phyloP scores from a whole-genome alignment of 1,140 invertebrate genomes.

The Melitaea cinxia region DNA sequence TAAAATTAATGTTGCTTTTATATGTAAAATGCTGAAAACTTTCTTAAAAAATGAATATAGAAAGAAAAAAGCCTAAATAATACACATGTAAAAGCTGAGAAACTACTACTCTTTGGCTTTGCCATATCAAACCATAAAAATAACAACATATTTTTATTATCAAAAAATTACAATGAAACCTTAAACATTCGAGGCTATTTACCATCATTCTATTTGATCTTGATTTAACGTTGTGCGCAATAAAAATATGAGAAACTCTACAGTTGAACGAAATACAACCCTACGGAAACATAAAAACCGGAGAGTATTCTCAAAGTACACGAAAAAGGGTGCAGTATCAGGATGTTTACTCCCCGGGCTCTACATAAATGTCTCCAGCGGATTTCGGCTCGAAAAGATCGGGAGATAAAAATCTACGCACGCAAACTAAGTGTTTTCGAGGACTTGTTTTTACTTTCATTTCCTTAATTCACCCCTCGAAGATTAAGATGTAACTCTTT shows the following conservation, averaged over 20 bases:
- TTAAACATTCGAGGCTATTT: conserved; percentile 15
- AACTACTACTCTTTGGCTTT: too few species aligned
- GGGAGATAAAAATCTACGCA: conserved; percentile 18
- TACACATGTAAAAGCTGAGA: too few species aligned
- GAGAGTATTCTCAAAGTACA: conserved; percentile 37
- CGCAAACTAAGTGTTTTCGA: conserved; percentile 11
- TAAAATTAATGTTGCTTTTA: too few species aligned
- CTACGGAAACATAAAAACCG: conserved; percentile 65
- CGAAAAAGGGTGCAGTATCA: conserved; percentile 39
- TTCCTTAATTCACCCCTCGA: conserved; percentile 11
- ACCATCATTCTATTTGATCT: conserved; percentile 18
- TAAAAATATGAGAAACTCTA: conserved; percentile 67
- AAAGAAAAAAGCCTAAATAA: too few species aligned
- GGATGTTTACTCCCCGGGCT: conserved; percentile 56
- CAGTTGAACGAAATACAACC: conserved; percentile 58
- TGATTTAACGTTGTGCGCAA: conserved; percentile 51
- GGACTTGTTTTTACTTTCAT: conserved; percentile 7
- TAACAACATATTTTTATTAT: not conserved
- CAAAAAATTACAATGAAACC: not conserved
- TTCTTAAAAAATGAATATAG: too few species aligned
- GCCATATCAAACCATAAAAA: not conserved
- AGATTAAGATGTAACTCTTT: conserved; percentile 17
- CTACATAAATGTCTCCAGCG: conserved; percentile 54
- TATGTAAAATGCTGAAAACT: too few species aligned
- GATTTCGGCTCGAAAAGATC: conserved; percentile 26